These are phyloP conservation scores for Drosophila dives DNA, from an alignment of 2,888 invertebrate species.

Conservation along the genomic window DNA sequence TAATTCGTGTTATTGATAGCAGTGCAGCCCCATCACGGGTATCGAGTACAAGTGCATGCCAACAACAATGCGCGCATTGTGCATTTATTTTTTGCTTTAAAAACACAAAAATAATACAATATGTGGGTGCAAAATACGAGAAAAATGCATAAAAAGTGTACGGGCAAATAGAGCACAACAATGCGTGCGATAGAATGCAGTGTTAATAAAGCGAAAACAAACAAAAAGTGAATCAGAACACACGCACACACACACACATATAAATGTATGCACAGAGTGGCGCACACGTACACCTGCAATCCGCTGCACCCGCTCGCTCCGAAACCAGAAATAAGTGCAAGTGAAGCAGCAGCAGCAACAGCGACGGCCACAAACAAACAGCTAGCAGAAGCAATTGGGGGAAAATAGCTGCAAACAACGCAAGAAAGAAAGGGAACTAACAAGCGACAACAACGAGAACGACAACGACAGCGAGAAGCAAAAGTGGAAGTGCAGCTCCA, in stretches of 20 bases:
- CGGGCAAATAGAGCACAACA: conserved; percentile 1
- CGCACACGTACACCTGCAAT: conserved; percentile 41
- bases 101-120: conserved; percentile 23
- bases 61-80: conserved; percentile 69
- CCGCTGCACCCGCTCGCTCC: conserved; percentile 44
- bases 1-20: conserved; percentile 1
- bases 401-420: conserved; percentile 45
- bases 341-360: conserved; percentile 63
- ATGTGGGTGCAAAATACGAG: conserved; percentile 4
- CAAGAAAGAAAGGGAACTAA: conserved; percentile 60
- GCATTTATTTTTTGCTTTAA: conserved; percentile 56
- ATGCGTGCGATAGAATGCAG: neutral
- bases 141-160: conserved; percentile 6
- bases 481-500: conserved; percentile 70
- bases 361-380: conserved; percentile 53
- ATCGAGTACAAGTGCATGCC: conserved; percentile 68
- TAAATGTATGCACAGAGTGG: conserved; percentile 20
- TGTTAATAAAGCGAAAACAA: conserved; percentile 25
- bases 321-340: conserved; percentile 78
- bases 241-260: conserved; percentile 38
- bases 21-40: conserved; percentile 33
- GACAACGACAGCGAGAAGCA: conserved; percentile 38
- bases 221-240: conserved; percentile 77
- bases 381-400: conserved; percentile 45
- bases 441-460: conserved; percentile 44